These are phyloP conservation scores for Mus spretus DNA, from an alignment of 2,797 vertebrate genomes.

Conservation along the genomic window DNA sequence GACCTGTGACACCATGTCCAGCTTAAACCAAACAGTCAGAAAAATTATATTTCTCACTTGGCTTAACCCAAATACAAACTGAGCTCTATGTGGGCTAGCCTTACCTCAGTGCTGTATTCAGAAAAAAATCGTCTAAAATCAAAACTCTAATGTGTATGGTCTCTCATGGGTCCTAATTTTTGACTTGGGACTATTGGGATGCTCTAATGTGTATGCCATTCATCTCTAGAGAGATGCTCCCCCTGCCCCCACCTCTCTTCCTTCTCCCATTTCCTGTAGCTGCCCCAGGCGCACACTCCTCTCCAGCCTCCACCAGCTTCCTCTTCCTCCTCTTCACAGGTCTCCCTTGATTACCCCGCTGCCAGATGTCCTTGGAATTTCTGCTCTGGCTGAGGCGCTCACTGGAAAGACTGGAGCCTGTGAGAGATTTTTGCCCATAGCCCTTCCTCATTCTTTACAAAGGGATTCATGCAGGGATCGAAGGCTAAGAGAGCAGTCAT, in stretches of 20 bases:
- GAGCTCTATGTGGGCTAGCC: neutral
- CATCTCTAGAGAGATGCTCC: neutral
- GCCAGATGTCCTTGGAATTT: constrained; percentile 70
- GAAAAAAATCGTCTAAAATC: neutral
- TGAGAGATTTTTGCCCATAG: neutral
- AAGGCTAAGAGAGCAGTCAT: neutral
- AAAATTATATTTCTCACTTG: neutral
- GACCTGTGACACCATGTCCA: neutral
- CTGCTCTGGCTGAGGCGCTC: constrained; percentile 29
- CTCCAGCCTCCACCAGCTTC: neutral
- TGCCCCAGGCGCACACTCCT: neutral
- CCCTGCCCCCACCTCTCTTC: neutral
- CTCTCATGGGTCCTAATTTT: neutral
- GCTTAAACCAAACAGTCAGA: neutral
- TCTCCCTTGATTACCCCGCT: neutral
- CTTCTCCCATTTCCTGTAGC: neutral
- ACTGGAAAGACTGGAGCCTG: neutral
- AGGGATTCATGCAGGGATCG: neutral
- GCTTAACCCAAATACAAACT: neutral
- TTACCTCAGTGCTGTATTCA: neutral
- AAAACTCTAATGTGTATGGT: neutral
- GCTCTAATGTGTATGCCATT: neutral
- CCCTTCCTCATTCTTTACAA: constrained; percentile 32
- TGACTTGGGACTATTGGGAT: neutral
- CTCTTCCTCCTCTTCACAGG: constrained; percentile 43